Percentiles rank a stretch among this genome's conserved stretches.
Evolutionary conservation across 2,888 invertebrate species (phyloP).

Genomic region (Hirudinaria manillensis): DNA sequence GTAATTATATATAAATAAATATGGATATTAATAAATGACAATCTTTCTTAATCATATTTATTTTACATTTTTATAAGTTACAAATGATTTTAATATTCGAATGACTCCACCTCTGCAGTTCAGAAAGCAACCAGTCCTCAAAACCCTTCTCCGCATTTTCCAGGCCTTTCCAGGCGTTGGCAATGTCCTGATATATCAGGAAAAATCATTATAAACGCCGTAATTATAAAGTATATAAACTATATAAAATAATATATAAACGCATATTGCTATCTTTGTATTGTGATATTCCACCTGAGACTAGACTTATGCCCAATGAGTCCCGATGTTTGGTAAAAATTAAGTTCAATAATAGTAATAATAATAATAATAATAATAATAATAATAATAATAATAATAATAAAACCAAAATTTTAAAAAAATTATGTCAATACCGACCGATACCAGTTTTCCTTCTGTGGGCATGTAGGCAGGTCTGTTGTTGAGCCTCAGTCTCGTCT

Average conservation of each 20-base stretch:
- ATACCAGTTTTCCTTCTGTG: constrained; percentile 97
- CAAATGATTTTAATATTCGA: no score
- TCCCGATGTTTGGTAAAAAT: no score
- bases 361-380: no score
- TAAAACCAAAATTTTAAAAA: background rate
- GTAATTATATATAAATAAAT: background rate
- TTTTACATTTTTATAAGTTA: background rate
- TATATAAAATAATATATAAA: no score
- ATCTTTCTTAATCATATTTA: constrained; percentile 5
- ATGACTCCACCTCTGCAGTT: constrained; percentile 78
- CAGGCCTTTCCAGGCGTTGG: constrained; percentile 94
- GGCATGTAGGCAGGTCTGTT: constrained; percentile 99
- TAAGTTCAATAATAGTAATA: no score
- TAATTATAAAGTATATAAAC: no score
- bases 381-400: no score
- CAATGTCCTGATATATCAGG: constrained; percentile 72
- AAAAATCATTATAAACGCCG: no score
- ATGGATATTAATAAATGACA: background rate
- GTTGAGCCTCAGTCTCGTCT: constrained; percentile 92
- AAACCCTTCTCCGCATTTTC: constrained; percentile 96
- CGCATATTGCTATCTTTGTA: no score
- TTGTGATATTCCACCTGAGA: no score
- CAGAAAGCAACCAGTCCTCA: constrained; percentile 97
- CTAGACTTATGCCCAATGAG: no score
- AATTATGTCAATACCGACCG: constrained; percentile 61